These are phyloP conservation scores for Pyrocoelia pectoralis DNA, from an alignment of 2,888 invertebrate genomes.

Conservation along the genomic window DNA sequence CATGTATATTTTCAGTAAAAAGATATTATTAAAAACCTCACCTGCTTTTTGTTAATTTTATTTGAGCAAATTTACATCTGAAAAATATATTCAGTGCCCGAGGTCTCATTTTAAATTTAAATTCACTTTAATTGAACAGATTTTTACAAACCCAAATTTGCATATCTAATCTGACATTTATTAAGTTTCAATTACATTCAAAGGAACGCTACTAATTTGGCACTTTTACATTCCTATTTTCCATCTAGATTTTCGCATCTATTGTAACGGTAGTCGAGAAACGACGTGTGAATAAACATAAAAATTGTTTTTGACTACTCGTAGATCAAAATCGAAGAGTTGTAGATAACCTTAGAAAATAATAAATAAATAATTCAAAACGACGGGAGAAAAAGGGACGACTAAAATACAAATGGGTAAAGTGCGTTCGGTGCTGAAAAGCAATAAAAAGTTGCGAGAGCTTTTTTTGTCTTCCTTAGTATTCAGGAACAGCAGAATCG, in stretches of 20 bases:
- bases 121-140: conserved; percentile 28
- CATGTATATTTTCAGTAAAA: neutral
- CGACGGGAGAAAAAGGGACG: conserved; percentile 2
- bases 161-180: conserved; percentile 23
- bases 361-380: conserved; percentile 21
- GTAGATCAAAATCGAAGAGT: neutral
- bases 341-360: conserved; percentile 7
- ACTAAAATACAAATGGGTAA: conserved; percentile 22
- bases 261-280: neutral
- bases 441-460: conserved; percentile 29
- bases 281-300: neutral
- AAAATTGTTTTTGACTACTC: neutral
- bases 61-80: conserved; percentile 19
- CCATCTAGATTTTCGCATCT: neutral
- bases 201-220: conserved; percentile 10
- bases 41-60: conserved; percentile 16
- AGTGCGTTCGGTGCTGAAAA: conserved; percentile 20
- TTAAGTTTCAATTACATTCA: conserved; percentile 18
- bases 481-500: conserved; percentile 42
- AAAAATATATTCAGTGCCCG: conserved; percentile 19
- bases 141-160: conserved; percentile 20
- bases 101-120: conserved; percentile 29
- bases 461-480: conserved; percentile 37
- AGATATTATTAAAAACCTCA: conserved; percentile 12
- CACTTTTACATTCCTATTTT: neutral